These are phyloP conservation scores for Sitta carolinensis DNA, from an alignment of 2,797 vertebrate species.

Conservation along the genomic window DNA sequence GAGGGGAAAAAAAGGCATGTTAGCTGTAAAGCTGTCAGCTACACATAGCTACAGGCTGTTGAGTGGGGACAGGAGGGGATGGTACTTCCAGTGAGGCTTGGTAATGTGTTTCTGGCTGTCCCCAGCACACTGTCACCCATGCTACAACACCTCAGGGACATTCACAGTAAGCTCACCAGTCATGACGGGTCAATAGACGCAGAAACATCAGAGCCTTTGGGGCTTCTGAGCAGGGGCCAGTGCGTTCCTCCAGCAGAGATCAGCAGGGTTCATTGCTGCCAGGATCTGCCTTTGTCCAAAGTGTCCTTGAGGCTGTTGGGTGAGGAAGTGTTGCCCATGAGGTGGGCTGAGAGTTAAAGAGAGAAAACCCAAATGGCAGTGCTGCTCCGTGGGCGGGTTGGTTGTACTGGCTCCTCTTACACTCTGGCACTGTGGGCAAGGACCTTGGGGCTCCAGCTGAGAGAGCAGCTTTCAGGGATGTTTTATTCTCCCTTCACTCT, in stretches of 20 bases:
- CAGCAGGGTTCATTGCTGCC: not conserved
- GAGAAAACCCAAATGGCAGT: not conserved
- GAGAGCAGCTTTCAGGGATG: not conserved
- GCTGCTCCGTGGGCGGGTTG: not conserved
- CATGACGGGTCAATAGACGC: not conserved
- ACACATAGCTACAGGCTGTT: not conserved
- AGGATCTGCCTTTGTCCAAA: not conserved
- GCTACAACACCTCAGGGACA: not conserved
- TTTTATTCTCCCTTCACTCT: not conserved
- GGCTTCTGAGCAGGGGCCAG: not conserved
- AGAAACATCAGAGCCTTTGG: not conserved
- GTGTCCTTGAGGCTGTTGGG: not conserved
- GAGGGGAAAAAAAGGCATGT: not conserved
- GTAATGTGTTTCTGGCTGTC: not conserved
- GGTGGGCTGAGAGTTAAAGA: not conserved
- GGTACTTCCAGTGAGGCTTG: not conserved
- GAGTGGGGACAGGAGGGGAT: not conserved
- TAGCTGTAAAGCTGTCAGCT: not conserved
- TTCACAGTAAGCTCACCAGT: not conserved
- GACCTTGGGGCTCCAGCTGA: not conserved
- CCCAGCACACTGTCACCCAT: not conserved
- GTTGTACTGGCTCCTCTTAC: not conserved
- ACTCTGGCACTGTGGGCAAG: not conserved
- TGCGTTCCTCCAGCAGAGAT: not conserved
- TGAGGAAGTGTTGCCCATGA: not conserved